A percentile compares a stretch with the other conserved stretches of the same genome.
These are phyloP conservation scores for Phalanger gymnotis DNA, from an alignment of 2,797 vertebrate genomes.

Conservation along the genomic window DNA sequence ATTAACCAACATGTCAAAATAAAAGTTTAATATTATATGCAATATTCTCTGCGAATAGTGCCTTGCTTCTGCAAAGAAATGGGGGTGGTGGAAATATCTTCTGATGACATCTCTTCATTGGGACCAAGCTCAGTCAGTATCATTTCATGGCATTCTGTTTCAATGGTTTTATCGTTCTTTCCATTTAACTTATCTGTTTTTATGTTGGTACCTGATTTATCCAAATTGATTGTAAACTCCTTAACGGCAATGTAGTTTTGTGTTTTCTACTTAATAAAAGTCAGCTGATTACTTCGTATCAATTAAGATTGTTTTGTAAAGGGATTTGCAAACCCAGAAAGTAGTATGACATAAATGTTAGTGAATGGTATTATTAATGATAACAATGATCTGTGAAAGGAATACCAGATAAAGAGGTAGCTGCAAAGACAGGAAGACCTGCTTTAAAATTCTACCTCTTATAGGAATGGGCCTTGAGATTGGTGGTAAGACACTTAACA, in stretches of 20 bases:
- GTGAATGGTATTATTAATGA: background rate
- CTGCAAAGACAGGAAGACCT: background rate
- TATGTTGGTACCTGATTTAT: background rate
- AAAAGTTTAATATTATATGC: background rate
- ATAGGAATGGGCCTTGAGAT: background rate
- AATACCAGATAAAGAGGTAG: background rate
- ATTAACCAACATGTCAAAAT: background rate
- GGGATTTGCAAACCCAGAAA: background rate
- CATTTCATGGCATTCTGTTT: background rate
- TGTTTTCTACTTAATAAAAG: background rate
- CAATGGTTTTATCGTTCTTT: background rate
- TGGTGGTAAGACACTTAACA: background rate
- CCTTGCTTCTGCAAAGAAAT: background rate
- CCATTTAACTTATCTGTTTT: background rate
- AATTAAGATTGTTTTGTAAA: background rate
- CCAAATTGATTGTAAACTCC: background rate
- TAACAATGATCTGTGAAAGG: background rate
- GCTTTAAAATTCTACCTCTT: background rate
- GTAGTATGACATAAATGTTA: background rate
- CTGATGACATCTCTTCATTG: background rate
- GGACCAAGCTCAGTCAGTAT: background rate
- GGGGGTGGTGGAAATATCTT: background rate
- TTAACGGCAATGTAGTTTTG: background rate
- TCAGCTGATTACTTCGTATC: background rate
- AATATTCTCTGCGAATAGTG: background rate